Evolutionary conservation across 2,888 invertebrate genomes (phyloP).

Genomic region (Sarcophaga subvicina): DNA sequence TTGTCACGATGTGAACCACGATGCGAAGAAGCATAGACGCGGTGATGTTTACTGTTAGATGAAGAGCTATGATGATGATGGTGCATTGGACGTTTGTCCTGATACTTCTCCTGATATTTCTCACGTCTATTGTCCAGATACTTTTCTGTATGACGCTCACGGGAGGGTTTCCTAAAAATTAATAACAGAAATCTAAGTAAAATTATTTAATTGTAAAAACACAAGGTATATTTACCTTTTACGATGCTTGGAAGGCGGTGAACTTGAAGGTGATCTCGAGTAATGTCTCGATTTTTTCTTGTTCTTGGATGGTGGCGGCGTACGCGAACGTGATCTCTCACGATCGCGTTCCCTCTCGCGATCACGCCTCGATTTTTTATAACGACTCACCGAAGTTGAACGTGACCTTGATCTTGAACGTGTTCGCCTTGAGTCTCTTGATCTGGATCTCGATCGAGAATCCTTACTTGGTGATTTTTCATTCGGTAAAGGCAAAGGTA

Average conservation of each 20-base stretch:
- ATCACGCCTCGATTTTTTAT: conserved; percentile 75
- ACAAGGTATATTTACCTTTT: conserved; percentile 74
- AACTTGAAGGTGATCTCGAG: conserved; percentile 79
- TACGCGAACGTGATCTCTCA: conserved; percentile 76
- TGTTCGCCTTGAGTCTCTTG: conserved; percentile 62
- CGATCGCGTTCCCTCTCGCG: conserved; percentile 68
- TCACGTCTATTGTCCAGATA: conserved; percentile 74
- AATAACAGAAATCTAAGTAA: neutral
- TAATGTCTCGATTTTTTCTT: conserved; percentile 81
- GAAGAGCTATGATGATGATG: conserved; percentile 65
- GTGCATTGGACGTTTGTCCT: conserved; percentile 66
- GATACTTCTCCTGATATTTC: conserved; percentile 73
- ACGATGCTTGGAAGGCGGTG: conserved; percentile 81
- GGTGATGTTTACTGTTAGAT: conserved; percentile 76
- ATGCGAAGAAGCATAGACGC: conserved; percentile 77
- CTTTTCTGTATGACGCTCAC: conserved; percentile 77
- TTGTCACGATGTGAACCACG: conserved; percentile 73
- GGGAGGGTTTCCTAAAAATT: conserved; percentile 72
- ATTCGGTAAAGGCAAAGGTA: conserved; percentile 77
- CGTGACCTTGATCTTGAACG: conserved; percentile 74
- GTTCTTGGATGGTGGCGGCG: conserved; percentile 76
- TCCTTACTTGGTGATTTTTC: conserved; percentile 78
- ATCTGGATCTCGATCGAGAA: conserved; percentile 78
- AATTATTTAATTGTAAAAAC: neutral
- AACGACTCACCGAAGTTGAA: conserved; percentile 73